Evolutionary conservation across 1,140 invertebrate genomes (phyloP).

Genomic region (Aphelenchoides fujianensis): DNA sequence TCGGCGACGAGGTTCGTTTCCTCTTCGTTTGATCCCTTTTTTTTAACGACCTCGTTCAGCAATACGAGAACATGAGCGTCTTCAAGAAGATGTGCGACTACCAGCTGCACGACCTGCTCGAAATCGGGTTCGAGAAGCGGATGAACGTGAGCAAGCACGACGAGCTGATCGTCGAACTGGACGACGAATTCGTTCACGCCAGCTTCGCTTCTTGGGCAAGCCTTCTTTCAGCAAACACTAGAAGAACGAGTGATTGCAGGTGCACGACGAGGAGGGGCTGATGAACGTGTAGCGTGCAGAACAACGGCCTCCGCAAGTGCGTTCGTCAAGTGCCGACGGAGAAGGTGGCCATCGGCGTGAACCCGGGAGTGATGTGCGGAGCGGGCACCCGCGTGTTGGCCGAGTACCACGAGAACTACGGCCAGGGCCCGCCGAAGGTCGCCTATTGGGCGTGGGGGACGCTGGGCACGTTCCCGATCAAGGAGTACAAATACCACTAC

Average conservation of each 20-base stretch:
- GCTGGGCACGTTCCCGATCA: slow-evolving; percentile 14
- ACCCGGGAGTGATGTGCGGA: not conserved
- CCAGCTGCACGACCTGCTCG: slow-evolving; percentile 8
- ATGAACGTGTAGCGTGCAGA: not conserved
- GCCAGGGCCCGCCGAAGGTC: not conserved
- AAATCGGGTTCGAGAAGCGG: slow-evolving; percentile 10
- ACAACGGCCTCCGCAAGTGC: not conserved
- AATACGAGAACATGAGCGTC: slow-evolving; percentile 1
- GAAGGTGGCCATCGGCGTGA: not conserved
- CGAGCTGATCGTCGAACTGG: slow-evolving; percentile 4
- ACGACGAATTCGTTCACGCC: slow-evolving; percentile 1
- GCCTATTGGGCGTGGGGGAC: slow-evolving; percentile 14
- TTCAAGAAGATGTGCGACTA: slow-evolving; percentile 17
- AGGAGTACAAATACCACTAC: slow-evolving; percentile 17
- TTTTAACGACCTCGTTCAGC: slow-evolving; percentile 17
- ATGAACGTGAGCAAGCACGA: slow-evolving; percentile 16
- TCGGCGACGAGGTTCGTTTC: slow-evolving; percentile 12
- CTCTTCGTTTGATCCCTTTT: not conserved
- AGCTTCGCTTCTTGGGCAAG: not conserved
- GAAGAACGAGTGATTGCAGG: not conserved
- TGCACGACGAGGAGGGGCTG: not conserved
- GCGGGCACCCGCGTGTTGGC: slow-evolving; percentile 19
- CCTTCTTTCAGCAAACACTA: too few relatives aligned
- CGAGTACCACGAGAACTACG: slow-evolving; percentile 4
- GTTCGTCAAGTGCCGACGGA: not conserved